Evolutionary conservation across 2,888 invertebrate species (phyloP), one percentile per base, ranked within the genome.

Genomic region (Pycnomerus fuliginosus): DNA sequence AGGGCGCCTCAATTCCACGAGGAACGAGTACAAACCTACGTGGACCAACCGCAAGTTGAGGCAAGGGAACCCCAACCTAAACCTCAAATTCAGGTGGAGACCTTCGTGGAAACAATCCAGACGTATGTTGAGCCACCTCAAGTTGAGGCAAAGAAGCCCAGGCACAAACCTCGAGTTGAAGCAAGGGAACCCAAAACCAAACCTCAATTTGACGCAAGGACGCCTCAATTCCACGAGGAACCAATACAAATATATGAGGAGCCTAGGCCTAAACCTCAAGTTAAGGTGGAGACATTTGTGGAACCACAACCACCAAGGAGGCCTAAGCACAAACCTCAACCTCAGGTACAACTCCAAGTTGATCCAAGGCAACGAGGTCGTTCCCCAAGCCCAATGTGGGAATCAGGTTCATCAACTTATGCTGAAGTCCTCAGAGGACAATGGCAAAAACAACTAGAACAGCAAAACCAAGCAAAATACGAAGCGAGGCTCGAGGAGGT

Each of bases 341-440:
- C 20, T 5, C 4, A 20, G 8, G 8, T 8, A 20, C 20, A 20
- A 20, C 40, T 72, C 24, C 53, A 54, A 23, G 68, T 69, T 0
- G 48, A 58, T 3, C 8, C 14, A 2, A 62, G 68, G 7, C 58
- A 58, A 32, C 53, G 78, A 29, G 67, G 70, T n/a, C 75, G 84
- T 53, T 84, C 84, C 0, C 78, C 79, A 27, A 85, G 85, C 67
- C 86, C 87, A 10, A 80, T 84, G 65, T 88, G 87, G 87, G 68
- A 76, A 27, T 84, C 83, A 2, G 87, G 85, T 16, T 82, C 83
- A 14, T 81, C 85, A 31, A 82, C 87, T 30, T 90, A 90, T 69
- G 87, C 90, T 31, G 87, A 88, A 71, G 84, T 90, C 51, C 77
- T 90, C 47, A 80, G 82, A 56, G 87, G 89, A 4, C 67, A 74